Base-by-base conservation (phyloP, 2,888 invertebrate genomes). In the Geophilus truncorum region DNA sequence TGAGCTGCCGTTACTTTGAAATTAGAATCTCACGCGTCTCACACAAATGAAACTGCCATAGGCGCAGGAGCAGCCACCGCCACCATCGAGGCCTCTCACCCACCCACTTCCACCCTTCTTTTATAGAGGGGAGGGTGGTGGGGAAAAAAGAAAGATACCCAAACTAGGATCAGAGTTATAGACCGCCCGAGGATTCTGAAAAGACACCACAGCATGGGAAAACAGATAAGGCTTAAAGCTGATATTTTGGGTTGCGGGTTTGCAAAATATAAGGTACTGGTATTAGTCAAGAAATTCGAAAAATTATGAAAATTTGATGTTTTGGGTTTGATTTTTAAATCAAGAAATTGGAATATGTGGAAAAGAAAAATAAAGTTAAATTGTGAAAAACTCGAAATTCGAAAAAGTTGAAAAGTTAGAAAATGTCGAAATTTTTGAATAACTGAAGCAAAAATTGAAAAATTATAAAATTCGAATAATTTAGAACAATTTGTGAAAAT, bases 81-180 rank as follows among this genome's bases (percentile, higher is more conserved):
- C 34, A 18, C 76, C 76, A 76, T n/a, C n/a, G n/a, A n/a, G n/a
- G n/a, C 76, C 23, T 28, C 75, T 25, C 15, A 25, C 15, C 12
- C 75, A 15, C 75, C 25, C 21, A 75, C 76, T 12, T 18, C 76
- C 28, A n/a, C n/a, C 32, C 32, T 28, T 70, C 28, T 70, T 70
- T 70, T 70, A 25, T 70, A 40, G 40, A 15, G 40, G 18, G 32
- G 9, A 32, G 32, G 32, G 32, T 4, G 32, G 4, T 32, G n/a
- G 45, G 45, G 18, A 45, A 40, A 45, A 62, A 62, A 62, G 28
- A 62, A 62, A 62, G 62, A 62, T 28, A 62, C 62, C 62, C 62
- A 28, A 62, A 62, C 62, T 62, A 62, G 62, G 62, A 62, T 62
- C 62, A 62, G 62, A 62, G 62, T 62, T 62, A 62, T 62, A 62